Percentiles rank a stretch among this genome's conserved stretches.
phyloP scores from a whole-genome alignment of 2,888 invertebrate genomes.

The Salpingus planirostris region DNA sequence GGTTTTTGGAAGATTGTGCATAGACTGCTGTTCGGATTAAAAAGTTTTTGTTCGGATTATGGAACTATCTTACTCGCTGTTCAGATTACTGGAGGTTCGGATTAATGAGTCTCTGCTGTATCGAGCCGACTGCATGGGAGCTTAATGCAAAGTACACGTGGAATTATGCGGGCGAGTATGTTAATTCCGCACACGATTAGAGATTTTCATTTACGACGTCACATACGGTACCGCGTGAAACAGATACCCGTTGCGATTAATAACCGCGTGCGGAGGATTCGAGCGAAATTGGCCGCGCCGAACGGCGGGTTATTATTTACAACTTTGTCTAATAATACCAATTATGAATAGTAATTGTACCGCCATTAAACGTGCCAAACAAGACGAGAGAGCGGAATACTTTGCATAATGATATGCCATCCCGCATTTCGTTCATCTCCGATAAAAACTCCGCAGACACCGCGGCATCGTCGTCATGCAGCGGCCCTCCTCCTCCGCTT shows the following conservation, averaged over 20 bases:
- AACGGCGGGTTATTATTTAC: slow-evolving; percentile 6
- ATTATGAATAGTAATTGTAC: slow-evolving; percentile 9
- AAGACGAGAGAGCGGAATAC: slow-evolving; percentile 1
- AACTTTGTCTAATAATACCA: slow-evolving; percentile 3
- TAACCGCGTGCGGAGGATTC: slow-evolving; percentile 3
- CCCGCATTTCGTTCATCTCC: too few species aligned
- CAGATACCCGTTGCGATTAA: slow-evolving; percentile 5
- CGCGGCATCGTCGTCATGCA: slow-evolving; percentile 2
- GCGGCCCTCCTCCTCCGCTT: too few species aligned
- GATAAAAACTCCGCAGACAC: too few species aligned
- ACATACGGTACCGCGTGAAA: slow-evolving; percentile 1
- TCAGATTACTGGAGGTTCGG: too few species aligned
- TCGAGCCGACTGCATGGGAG: slow-evolving; percentile 4
- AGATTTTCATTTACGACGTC: slow-evolving; percentile 9
- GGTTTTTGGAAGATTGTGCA: too few species aligned
- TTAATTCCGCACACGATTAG: slow-evolving; percentile 9
- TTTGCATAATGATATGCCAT: slow-evolving; percentile 11
- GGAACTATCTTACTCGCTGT: too few species aligned
- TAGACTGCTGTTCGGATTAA: too few species aligned
- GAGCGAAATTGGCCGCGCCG: slow-evolving; percentile 4
- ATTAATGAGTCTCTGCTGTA: too few species aligned
- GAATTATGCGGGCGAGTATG: slow-evolving; percentile 6
- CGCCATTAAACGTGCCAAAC: too few species aligned
- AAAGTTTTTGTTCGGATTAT: too few species aligned
- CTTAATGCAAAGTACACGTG: slow-evolving; percentile 7